phyloP scores from a whole-genome alignment of 2,888 invertebrate genomes.

The Globia sparganii region DNA sequence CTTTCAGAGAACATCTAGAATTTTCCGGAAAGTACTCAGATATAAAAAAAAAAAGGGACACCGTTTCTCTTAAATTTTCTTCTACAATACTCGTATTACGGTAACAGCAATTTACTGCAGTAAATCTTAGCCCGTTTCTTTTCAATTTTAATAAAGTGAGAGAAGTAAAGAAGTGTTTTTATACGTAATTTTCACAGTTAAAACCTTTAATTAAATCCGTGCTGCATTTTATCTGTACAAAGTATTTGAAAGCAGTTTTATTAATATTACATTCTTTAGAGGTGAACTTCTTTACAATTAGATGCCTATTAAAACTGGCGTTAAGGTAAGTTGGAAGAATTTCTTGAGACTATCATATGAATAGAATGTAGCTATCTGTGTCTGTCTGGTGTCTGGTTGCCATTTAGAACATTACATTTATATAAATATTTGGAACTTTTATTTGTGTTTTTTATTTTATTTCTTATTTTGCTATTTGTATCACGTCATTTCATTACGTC shows the following conservation, averaged over 20 bases:
- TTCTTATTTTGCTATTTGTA: background rate
- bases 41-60: conserved; percentile 26
- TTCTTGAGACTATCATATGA: background rate
- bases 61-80: conserved; percentile 29
- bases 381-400: background rate
- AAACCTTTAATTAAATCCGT: conserved; percentile 45
- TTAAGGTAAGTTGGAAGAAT: background rate
- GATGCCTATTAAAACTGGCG: background rate
- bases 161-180: conserved; percentile 37
- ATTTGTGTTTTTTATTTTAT: background rate
- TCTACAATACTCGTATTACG: conserved; percentile 23
- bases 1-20: background rate
- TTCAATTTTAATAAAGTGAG: conserved; percentile 57
- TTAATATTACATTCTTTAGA: conserved; percentile 19
- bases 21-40: conserved; percentile 1
- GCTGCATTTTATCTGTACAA: conserved; percentile 41
- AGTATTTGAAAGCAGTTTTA: conserved; percentile 39
- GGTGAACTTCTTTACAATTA: conserved; percentile 14
- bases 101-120: conserved; percentile 46
- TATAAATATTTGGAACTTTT: background rate
- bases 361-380: background rate
- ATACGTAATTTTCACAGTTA: conserved; percentile 19
- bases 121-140: conserved; percentile 48
- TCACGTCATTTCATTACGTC: background rate
- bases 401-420: background rate